Evolutionary conservation across 2,888 invertebrate genomes (phyloP).

Genomic region (Hydroisotoma schaefferi): DNA sequence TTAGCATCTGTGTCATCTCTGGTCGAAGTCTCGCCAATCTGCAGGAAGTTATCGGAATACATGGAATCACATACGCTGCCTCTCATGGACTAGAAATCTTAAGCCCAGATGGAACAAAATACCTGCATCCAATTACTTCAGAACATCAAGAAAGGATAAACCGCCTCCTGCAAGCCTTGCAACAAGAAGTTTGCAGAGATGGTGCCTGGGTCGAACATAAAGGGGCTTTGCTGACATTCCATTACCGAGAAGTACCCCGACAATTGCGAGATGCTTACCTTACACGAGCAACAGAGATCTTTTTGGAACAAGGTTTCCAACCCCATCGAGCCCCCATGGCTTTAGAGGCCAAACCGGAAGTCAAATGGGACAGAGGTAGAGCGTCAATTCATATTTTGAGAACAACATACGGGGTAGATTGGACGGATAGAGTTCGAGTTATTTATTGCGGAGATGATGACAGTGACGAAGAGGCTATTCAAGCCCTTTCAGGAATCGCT

Average conservation of each 20-base stretch:
- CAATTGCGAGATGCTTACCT: conserved; percentile 50
- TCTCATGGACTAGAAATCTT: conserved; percentile 54
- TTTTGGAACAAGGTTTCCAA: conserved; percentile 52
- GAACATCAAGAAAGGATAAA: conserved; percentile 52
- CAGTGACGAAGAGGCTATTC: conserved; percentile 52
- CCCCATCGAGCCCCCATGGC: conserved; percentile 52
- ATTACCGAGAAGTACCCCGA: conserved; percentile 52
- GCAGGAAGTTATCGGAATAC: conserved; percentile 53
- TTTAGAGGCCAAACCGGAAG: conserved; percentile 53
- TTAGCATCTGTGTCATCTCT: conserved; percentile 54
- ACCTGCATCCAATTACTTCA: conserved; percentile 53
- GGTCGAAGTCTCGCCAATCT: conserved; percentile 53
- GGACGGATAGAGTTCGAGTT: conserved; percentile 53
- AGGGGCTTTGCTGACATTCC: conserved; percentile 53
- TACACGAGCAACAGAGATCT: conserved; percentile 51
- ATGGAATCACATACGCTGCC: conserved; percentile 54
- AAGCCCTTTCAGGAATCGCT: conserved; percentile 53
- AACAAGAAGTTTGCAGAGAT: conserved; percentile 51
- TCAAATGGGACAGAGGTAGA: conserved; percentile 54
- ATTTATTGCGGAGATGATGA: conserved; percentile 54
- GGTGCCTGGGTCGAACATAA: conserved; percentile 56
- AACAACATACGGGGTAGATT: conserved; percentile 54
- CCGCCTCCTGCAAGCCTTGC: conserved; percentile 50
- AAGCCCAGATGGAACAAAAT: conserved; percentile 54
- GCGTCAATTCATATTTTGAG: conserved; percentile 54